Percentiles rank a stretch among this genome's conserved stretches.
Evolutionary conservation across 1,140 invertebrate species (phyloP).

Genomic region (Caenorhabditis brenneri): DNA sequence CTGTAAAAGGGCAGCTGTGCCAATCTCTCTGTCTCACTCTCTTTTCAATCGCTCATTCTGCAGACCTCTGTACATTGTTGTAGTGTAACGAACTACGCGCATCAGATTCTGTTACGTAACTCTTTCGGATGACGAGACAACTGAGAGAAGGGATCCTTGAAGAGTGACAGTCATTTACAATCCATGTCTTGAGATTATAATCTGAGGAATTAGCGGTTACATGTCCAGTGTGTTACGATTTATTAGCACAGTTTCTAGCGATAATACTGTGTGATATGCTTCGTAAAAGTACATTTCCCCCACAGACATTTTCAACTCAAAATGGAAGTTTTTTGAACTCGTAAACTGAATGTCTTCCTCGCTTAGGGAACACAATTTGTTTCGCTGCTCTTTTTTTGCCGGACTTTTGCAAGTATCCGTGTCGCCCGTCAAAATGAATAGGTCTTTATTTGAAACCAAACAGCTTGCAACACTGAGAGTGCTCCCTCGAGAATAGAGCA

Average conservation of each 20-base stretch:
- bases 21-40: neutral
- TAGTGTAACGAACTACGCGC: conserved; percentile 17
- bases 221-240: too few species aligned
- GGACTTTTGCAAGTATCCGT: neutral
- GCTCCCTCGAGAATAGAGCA: neutral
- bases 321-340: conserved; percentile 3
- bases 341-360: neutral
- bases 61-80: neutral
- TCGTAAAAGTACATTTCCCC: too few species aligned
- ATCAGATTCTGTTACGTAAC: neutral
- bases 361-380: too few species aligned
- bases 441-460: neutral
- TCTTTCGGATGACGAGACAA: neutral
- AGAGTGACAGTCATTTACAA: too few species aligned
- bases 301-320: too few species aligned
- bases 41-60: neutral
- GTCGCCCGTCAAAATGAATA: neutral
- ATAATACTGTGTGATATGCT: neutral
- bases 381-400: too few species aligned
- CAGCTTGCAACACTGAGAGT: neutral
- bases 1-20: conserved; percentile 41
- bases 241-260: too few species aligned
- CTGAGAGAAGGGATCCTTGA: too few species aligned
- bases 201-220: too few species aligned
- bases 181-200: too few species aligned